Conservation (phyloP, 2,797 vertebrate genomes). For the Discoglossus pictus region DNA sequence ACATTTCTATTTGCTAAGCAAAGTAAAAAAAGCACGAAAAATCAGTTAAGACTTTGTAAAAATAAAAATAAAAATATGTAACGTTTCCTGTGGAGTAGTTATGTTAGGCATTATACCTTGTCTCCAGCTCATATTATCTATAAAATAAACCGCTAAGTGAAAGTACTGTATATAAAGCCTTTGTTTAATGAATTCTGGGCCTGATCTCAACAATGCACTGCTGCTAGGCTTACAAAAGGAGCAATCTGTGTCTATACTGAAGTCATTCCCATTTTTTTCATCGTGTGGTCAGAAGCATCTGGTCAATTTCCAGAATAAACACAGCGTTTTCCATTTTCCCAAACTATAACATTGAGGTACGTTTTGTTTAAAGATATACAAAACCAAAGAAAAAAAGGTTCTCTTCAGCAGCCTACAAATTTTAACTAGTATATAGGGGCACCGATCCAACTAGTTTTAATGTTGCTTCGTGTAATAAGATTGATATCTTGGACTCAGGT, state of each 20-base stretch:
- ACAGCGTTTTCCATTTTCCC: slow-evolving; percentile 45
- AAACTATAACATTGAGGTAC: slow-evolving; percentile 38
- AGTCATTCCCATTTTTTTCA: slow-evolving; percentile 32
- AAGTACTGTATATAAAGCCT: slow-evolving; percentile 42
- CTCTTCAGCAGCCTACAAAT: too few species aligned
- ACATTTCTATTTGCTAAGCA: too few species aligned
- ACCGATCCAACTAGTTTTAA: neutral
- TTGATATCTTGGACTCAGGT: neutral
- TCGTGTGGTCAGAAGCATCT: slow-evolving; percentile 40
- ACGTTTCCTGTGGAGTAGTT: slow-evolving; percentile 16
- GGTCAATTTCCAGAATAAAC: slow-evolving; percentile 45
- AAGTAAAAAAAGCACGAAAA: neutral
- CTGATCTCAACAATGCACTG: slow-evolving; percentile 38
- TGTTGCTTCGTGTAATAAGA: neutral
- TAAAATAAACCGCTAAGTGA: slow-evolving; percentile 37
- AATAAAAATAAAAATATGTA: slow-evolving; percentile 14
- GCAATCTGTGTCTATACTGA: slow-evolving; percentile 30
- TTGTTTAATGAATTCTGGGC: slow-evolving; percentile 45
- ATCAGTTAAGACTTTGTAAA: neutral
- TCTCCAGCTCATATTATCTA: slow-evolving; percentile 37
- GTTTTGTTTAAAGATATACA: slow-evolving; percentile 27
- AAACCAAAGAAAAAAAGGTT: neutral
- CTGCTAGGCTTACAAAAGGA: slow-evolving; percentile 41
- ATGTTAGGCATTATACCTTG: slow-evolving; percentile 24
- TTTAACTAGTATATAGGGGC: neutral